Percentiles rank a stretch among this genome's conserved stretches.
phyloP scores from a whole-genome alignment of 2,888 invertebrate species.

The Phorcus lineatus region DNA sequence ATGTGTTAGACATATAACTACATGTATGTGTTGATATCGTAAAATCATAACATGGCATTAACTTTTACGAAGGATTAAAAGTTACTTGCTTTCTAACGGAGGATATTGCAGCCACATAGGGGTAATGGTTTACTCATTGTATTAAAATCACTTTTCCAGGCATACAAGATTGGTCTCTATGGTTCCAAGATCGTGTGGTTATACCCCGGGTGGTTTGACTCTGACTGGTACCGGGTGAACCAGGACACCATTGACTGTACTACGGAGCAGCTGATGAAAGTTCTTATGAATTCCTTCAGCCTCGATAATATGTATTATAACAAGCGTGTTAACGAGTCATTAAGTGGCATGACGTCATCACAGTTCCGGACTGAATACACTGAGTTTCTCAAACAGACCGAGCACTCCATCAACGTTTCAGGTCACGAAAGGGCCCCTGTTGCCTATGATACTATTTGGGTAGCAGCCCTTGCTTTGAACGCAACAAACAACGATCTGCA shows the following conservation, averaged over 20 bases:
- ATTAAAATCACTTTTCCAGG: background rate
- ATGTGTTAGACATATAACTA: too few relatives aligned
- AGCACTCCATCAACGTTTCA: background rate
- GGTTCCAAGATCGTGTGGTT: background rate
- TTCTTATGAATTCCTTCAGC: background rate
- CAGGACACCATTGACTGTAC: background rate
- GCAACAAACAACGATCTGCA: background rate
- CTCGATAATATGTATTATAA: background rate
- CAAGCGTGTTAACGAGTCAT: background rate
- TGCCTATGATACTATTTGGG: background rate
- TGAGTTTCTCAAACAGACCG: background rate
- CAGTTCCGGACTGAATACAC: background rate
- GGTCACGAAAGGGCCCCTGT: background rate
- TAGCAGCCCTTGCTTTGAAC: background rate
- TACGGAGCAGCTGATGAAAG: background rate
- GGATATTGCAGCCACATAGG: too few relatives aligned
- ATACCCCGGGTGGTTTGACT: background rate
- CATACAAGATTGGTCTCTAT: background rate
- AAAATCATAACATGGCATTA: too few relatives aligned
- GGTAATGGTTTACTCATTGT: too few relatives aligned
- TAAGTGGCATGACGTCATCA: background rate
- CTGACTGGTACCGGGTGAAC: background rate
- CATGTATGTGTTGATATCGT: too few relatives aligned
- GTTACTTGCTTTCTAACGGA: too few relatives aligned
- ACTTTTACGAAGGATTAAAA: too few relatives aligned